These are phyloP conservation scores for Andrena fulva DNA, from an alignment of 2,888 invertebrate species.

Conservation along the genomic window DNA sequence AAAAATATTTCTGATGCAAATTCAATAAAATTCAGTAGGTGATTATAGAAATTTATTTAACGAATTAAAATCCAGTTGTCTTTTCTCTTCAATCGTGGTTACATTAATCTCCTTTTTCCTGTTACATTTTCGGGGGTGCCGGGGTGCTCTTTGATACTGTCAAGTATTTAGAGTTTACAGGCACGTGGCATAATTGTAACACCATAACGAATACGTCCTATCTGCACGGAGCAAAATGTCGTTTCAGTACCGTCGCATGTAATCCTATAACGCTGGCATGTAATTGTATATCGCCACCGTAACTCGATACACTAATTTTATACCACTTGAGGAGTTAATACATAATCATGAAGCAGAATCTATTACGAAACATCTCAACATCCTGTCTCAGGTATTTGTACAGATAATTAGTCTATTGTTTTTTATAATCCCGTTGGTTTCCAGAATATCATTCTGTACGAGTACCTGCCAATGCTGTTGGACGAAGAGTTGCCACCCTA, in stretches of 20 bases:
- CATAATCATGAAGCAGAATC: neutral
- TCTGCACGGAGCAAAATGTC: neutral
- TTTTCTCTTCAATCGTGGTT: too few species aligned
- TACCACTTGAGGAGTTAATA: constrained; percentile 33
- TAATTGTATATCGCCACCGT: constrained; percentile 34
- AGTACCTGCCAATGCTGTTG: constrained; percentile 97
- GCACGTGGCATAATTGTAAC: neutral
- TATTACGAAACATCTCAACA: neutral
- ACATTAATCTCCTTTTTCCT: too few species aligned
- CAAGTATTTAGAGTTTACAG: neutral
- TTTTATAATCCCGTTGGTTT: constrained; percentile 75
- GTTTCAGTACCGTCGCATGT: constrained; percentile 4
- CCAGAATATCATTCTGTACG: constrained; percentile 97
- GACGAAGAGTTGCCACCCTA: constrained; percentile 90
- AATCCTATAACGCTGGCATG: constrained; percentile 22
- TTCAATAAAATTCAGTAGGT: too few species aligned
- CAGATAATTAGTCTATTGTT: neutral
- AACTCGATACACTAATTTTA: constrained; percentile 44
- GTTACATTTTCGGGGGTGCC: too few species aligned
- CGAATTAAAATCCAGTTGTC: too few species aligned
- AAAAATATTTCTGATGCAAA: too few species aligned
- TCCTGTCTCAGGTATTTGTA: neutral
- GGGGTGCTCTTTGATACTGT: too few species aligned
- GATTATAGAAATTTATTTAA: too few species aligned
- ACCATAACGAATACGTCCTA: neutral